Evolutionary conservation across 2,888 invertebrate genomes (phyloP), one percentile per base, ranked within the genome.

Genomic region (Latheticus oryzae): DNA sequence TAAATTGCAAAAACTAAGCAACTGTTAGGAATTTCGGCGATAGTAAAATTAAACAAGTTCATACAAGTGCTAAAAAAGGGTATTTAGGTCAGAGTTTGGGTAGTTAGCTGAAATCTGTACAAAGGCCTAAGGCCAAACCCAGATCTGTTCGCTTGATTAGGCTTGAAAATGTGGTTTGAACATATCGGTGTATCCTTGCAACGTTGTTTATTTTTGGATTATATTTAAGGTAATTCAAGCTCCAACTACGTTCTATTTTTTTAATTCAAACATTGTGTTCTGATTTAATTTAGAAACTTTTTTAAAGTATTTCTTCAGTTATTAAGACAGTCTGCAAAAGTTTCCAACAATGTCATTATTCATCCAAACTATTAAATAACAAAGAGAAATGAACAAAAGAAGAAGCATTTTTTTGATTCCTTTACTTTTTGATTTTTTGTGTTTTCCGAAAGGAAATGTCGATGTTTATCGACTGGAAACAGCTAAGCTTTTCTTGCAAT

Each of bases 391-490:
- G 52, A 53, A 53, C 47, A 30, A 35, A 52, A 52, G 15, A 50
- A 33, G 40, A 19, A n/a, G 23, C 13, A 40, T 42, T 24, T 37
- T 32, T 33, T n/a, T 16, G 9, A 17, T 12, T 43, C 30, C 43
- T 16, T 28, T 16, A 32, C 33, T 54, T 54, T 54, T 54, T 45
- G 54, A 54, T 45, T 24, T 16, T 53, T 53, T 53, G 53, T 35
- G 12, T 12, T 17, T 50, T 12, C 50, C 37, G 38, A 26, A 37
- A 30, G 28, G 45, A 54, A 54, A 45, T 45, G 43, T 42, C 26
- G 54, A 43, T 54, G 54, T 54, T 54, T 54, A 54, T 54, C 45
- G 54, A 54, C 37, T 54, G 54, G 54, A 54, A 54, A 54, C 54
- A 35, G 43, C 21, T 33, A 52, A 52, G 32, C 32, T 24, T 19